phyloP scores from a whole-genome alignment of 1,140 invertebrate genomes.

The Orius laevigatus region DNA sequence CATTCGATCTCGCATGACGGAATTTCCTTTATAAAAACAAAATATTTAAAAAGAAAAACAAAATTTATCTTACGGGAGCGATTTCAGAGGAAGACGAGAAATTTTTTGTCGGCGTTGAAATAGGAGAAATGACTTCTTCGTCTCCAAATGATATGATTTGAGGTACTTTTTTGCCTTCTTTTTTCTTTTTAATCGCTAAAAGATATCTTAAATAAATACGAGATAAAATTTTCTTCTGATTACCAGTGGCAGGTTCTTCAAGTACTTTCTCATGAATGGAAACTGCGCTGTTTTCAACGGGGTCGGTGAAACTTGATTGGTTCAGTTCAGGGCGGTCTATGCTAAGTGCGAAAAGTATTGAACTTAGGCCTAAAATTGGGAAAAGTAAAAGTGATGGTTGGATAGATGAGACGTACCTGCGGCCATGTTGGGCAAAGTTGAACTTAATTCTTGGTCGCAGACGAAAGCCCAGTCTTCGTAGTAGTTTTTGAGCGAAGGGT shows the following conservation, averaged over 20 bases:
- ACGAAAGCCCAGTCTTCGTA: constrained; percentile 77
- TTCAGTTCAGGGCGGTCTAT: constrained; percentile 74
- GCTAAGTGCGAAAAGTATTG: constrained; percentile 77
- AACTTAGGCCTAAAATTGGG: constrained; percentile 48
- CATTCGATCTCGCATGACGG: constrained; percentile 16
- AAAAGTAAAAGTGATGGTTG: constrained; percentile 18
- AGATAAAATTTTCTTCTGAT: not conserved
- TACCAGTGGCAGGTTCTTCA: constrained; percentile 1
- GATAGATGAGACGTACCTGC: constrained; percentile 39
- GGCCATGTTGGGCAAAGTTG: constrained; percentile 61
- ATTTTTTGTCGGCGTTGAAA: constrained; percentile 20
- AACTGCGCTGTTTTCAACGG: constrained; percentile 35
- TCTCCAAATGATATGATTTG: constrained; percentile 49
- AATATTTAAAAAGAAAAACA: constrained; percentile 3
- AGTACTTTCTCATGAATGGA: not conserved
- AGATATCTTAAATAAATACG: not conserved
- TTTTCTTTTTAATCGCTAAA: constrained; percentile 25
- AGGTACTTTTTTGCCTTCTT: constrained; percentile 37
- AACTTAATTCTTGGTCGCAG: constrained; percentile 52
- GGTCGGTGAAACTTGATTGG: constrained; percentile 28
- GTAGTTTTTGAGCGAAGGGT: constrained; percentile 31
- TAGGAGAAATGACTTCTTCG: constrained; percentile 24
- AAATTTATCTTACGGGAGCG: not conserved
- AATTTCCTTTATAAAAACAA: constrained; percentile 1
- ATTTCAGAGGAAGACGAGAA: constrained; percentile 19